Conservation (phyloP, 2,797 vertebrate genomes). For the Champsocephalus gunnari region DNA sequence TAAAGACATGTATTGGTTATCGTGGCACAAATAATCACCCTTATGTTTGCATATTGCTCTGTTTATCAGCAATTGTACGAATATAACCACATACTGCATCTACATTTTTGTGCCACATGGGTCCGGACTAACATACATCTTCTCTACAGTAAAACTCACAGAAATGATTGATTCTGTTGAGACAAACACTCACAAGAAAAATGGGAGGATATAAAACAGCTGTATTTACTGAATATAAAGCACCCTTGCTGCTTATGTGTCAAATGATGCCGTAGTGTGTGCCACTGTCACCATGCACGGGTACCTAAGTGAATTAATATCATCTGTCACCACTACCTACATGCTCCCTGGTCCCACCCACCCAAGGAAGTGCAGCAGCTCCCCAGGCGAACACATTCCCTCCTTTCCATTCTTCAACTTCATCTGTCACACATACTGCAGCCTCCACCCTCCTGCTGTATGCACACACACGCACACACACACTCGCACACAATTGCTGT, state of each 20-base stretch:
- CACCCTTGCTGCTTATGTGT: slow-evolving; percentile 37
- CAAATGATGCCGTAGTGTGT: slow-evolving; percentile 53
- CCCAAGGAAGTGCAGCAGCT: slow-evolving; percentile 61
- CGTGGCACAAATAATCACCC: too few species aligned
- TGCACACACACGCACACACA: neutral
- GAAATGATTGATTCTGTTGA: neutral
- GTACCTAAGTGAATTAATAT: slow-evolving; percentile 79
- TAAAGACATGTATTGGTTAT: neutral
- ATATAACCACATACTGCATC: neutral
- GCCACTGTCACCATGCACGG: slow-evolving; percentile 62
- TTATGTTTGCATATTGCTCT: neutral
- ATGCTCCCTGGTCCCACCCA: slow-evolving; percentile 67
- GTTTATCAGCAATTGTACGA: neutral
- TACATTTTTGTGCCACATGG: neutral
- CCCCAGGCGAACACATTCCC: slow-evolving; percentile 59
- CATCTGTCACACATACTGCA: slow-evolving; percentile 76
- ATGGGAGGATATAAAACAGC: neutral
- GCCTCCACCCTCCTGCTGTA: slow-evolving; percentile 48
- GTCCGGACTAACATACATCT: neutral
- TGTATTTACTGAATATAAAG: slow-evolving; percentile 27
- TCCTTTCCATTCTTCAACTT: slow-evolving; percentile 74
- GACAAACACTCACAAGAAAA: neutral
- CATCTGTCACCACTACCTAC: slow-evolving; percentile 77
- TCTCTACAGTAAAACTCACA: neutral
- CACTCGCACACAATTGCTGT: slow-evolving; percentile 16